Evolutionary conservation across 2,888 invertebrate species (phyloP).

Genomic region (Boloria euphrosyne): DNA sequence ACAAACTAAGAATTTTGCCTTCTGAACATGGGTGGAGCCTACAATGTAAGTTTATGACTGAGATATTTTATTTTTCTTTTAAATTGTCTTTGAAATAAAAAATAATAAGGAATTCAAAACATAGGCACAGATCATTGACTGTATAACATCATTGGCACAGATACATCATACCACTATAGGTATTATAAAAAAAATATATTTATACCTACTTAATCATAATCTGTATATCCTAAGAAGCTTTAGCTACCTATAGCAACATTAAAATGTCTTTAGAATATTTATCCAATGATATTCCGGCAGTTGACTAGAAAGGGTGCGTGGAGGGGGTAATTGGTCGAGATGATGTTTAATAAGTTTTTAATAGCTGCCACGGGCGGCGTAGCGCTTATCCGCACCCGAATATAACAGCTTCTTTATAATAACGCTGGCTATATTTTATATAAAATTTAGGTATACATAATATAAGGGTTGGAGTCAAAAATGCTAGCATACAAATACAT

Average conservation of each 20-base stretch:
- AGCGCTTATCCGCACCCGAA: slow-evolving; percentile 67
- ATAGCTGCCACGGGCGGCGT: slow-evolving; percentile 78
- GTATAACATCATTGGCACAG: too few relatives aligned
- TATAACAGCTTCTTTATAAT: slow-evolving; percentile 51
- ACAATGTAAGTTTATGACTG: too few relatives aligned
- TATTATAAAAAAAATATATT: too few relatives aligned
- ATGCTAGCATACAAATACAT: too few relatives aligned
- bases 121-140: too few relatives aligned
- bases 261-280: slow-evolving; percentile 31
- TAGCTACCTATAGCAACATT: slow-evolving; percentile 14
- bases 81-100: too few relatives aligned
- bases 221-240: background rate
- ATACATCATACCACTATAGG: too few relatives aligned
- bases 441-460: slow-evolving; percentile 27
- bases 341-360: slow-evolving; percentile 87
- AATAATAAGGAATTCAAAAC: too few relatives aligned
- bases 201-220: background rate
- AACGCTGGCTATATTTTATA: slow-evolving; percentile 17
- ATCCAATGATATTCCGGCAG: slow-evolving; percentile 40
- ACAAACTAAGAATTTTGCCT: too few relatives aligned
- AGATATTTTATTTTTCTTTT: too few relatives aligned
- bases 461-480: slow-evolving; percentile 10
- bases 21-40: too few relatives aligned
- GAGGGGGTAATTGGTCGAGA: slow-evolving; percentile 83
- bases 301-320: slow-evolving; percentile 41